A percentile compares a stretch with the other conserved stretches of the same genome.
Evolutionary conservation across 2,888 invertebrate genomes (phyloP).

Genomic region (Aporophyla nigra): DNA sequence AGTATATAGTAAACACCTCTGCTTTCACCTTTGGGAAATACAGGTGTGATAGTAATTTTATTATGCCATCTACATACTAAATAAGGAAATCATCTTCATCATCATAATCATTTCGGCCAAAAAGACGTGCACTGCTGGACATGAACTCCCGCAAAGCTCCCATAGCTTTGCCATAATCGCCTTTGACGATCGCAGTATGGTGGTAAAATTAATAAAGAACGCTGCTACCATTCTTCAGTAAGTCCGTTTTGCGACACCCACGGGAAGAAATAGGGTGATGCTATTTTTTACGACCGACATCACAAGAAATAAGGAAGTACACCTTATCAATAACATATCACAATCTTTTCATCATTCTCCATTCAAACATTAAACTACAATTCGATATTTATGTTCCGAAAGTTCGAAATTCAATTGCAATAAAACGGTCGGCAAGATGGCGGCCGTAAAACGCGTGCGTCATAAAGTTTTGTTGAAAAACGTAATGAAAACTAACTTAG

Average conservation of each 20-base stretch:
- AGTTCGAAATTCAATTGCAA: constrained; percentile 57
- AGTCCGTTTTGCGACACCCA: too few species aligned
- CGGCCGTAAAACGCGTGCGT: constrained; percentile 51
- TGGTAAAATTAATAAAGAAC: too few species aligned
- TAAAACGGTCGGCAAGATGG: constrained; percentile 58
- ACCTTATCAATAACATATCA: constrained; percentile 22
- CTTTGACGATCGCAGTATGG: too few species aligned
- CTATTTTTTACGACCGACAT: too few species aligned
- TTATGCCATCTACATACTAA: neutral
- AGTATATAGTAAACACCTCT: neutral
- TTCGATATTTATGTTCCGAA: constrained; percentile 50
- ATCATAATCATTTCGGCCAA: too few species aligned
- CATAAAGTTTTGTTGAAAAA: constrained; percentile 66
- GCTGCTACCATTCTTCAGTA: too few species aligned
- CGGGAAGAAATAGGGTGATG: too few species aligned
- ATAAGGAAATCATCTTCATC: neutral
- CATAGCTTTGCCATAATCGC: too few species aligned
- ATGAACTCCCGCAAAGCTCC: too few species aligned
- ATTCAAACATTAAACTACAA: constrained; percentile 41
- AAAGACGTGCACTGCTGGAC: too few species aligned
- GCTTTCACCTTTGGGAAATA: neutral
- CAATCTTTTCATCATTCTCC: constrained; percentile 18
- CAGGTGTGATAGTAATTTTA: neutral
- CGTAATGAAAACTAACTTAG: constrained; percentile 63
- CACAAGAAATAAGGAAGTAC: neutral